Base-by-base conservation (phyloP, 2,888 invertebrate genomes). In the Gandaritis pyraliata region DNA sequence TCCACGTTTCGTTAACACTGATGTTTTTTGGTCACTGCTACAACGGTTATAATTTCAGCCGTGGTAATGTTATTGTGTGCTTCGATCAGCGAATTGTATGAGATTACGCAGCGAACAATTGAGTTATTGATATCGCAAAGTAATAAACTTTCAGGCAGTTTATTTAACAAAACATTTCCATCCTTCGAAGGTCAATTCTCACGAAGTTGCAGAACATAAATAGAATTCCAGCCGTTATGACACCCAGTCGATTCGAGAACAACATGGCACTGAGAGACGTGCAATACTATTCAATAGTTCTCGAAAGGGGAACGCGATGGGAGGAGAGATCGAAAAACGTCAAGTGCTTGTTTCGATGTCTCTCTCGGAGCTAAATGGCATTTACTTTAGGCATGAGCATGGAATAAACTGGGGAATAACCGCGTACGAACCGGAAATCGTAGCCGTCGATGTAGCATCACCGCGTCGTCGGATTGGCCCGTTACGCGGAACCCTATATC, bases 401-500 rank as follows among this genome's bases (percentile, higher is more conserved):
- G 79, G 72, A 78, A 84, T 82, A 81, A 84, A 80, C 78, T 74
- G 81, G 73, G 65, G 72, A 74, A 79, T 70, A 79, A 71, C 72
- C 78, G 80, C 74, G 81, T 77, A 71, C 72, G 70, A 79, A 77
- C 74, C 84, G 86, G 87, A 88, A 86, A 88, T 87, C 85, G 85
- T 82, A 82, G 80, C 82, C 84, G 82, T 82, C 85, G 82, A 74
- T 79, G 84, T 81, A 83, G 84, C 87, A 86, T 85, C 83, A 81
- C 72, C 80, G 83, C 77, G 80, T 76, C 81, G 79, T 78, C 77
- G 79, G 81, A 83, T 85, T 81, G 83, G 80, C 74, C 78, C 80
- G 81, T 83, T 83, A 83, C 82, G 79, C 76, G 81, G 80, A 74
- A 81, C 80, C 85, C 83, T 85, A 87, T 87, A 88, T 88, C 88